Evolutionary conservation across 2,797 vertebrate species (phyloP).

Genomic region (Acrossocheilus fasciatus): DNA sequence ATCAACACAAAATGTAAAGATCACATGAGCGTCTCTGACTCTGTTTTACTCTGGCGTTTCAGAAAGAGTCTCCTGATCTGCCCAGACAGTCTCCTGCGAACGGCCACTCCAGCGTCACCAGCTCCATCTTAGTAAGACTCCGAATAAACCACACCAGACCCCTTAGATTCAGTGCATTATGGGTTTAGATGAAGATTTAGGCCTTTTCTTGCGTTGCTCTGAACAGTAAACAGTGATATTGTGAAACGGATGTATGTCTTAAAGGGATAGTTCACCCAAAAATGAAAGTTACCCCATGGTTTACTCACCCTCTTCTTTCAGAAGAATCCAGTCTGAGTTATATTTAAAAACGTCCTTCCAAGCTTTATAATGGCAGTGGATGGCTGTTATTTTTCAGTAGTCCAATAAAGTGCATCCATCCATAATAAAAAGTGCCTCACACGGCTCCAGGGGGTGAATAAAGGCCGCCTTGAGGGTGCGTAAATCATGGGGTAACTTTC

Average conservation of each 20-base stretch:
- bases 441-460: too few species aligned
- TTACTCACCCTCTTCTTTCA: too few species aligned
- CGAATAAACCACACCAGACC: not conserved
- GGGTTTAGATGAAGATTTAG: not conserved
- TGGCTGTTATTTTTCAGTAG: too few species aligned
- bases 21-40: not conserved
- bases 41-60: slow-evolving; percentile 72
- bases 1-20: not conserved
- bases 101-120: slow-evolving; percentile 99
- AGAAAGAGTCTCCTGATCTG: slow-evolving; percentile 98
- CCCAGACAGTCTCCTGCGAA: slow-evolving; percentile 98
- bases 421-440: too few species aligned
- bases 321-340: too few species aligned
- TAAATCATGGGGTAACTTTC: too few species aligned
- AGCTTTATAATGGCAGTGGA: too few species aligned
- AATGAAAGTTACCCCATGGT: too few species aligned
- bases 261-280: too few species aligned
- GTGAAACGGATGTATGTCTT: not conserved
- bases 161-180: not conserved
- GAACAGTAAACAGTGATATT: not conserved
- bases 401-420: too few species aligned
- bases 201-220: not conserved
- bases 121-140: slow-evolving; percentile 97
- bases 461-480: too few species aligned
- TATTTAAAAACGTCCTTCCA: too few species aligned